Percentiles rank a stretch among this genome's conserved stretches.
These are phyloP conservation scores for Phlogophora meticulosa DNA, from an alignment of 2,888 invertebrate genomes.

Conservation along the genomic window DNA sequence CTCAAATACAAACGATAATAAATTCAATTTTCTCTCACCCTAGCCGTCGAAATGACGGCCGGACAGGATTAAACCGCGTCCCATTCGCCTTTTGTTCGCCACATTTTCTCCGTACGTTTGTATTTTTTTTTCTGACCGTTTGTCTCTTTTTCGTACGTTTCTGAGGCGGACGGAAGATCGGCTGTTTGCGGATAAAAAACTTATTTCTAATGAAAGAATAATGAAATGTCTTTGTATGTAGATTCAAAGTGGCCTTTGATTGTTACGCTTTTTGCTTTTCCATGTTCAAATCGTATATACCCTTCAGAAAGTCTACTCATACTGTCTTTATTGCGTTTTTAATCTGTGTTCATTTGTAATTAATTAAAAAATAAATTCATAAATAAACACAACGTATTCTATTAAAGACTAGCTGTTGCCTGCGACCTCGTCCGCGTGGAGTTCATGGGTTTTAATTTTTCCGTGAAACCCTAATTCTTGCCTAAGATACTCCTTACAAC, in stretches of 20 bases:
- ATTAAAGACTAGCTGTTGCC: too few species aligned
- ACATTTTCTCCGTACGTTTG: conserved; percentile 79
- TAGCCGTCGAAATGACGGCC: conserved; percentile 84
- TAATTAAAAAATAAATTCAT: too few species aligned
- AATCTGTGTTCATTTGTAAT: conserved; percentile 1
- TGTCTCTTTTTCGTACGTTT: conserved; percentile 69
- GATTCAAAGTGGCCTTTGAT: conserved; percentile 60
- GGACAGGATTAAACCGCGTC: conserved; percentile 88
- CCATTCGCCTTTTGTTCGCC: conserved; percentile 88
- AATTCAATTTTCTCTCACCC: conserved; percentile 89
- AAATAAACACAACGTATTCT: too few species aligned
- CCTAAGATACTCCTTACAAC: too few species aligned
- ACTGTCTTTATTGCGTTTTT: conserved; percentile 11
- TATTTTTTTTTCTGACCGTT: conserved; percentile 74
- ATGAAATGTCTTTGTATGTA: conserved; percentile 63
- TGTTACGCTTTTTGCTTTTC: conserved; percentile 23
- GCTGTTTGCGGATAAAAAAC: conserved; percentile 64
- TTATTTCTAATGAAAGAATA: conserved; percentile 72
- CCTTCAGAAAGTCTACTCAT: not conserved
- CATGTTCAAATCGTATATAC: not conserved
- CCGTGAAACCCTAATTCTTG: too few species aligned
- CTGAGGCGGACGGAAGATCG: conserved; percentile 55
- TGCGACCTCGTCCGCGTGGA: too few species aligned
- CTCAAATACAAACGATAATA: conserved; percentile 90
- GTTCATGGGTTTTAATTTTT: too few species aligned